Evolutionary conservation across 2,888 invertebrate species (phyloP).

Genomic region (Drosophila hamatofila): DNA sequence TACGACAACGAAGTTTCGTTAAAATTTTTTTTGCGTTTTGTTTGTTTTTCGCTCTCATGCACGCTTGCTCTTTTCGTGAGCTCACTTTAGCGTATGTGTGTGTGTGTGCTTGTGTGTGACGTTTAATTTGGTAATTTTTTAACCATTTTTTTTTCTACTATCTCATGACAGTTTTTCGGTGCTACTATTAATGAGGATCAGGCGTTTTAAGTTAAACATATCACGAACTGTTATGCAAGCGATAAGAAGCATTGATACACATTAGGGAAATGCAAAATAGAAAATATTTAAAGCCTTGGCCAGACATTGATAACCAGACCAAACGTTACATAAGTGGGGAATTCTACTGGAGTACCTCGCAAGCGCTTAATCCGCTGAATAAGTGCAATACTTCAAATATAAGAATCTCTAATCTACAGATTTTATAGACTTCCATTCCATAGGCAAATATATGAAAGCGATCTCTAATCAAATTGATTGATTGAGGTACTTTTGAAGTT

Average conservation of each 20-base stretch:
- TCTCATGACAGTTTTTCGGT: slow-evolving; percentile 43
- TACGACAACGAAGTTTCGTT: slow-evolving; percentile 72
- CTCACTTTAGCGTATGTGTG: not conserved
- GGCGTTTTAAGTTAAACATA: slow-evolving; percentile 2
- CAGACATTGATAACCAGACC: slow-evolving; percentile 38
- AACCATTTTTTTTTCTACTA: slow-evolving; percentile 25
- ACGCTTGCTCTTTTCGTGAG: slow-evolving; percentile 18
- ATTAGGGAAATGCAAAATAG: slow-evolving; percentile 4
- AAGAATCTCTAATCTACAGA: not conserved
- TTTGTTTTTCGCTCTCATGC: slow-evolving; percentile 55
- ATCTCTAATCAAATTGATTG: slow-evolving; percentile 71
- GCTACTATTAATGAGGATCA: slow-evolving; percentile 33
- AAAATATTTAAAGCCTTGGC: slow-evolving; percentile 35
- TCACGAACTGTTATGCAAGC: slow-evolving; percentile 16
- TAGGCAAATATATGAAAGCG: slow-evolving; percentile 26
- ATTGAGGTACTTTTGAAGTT: slow-evolving; percentile 41
- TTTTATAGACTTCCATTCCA: slow-evolving; percentile 38
- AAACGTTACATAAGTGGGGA: slow-evolving; percentile 60
- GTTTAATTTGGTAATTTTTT: slow-evolving; percentile 56
- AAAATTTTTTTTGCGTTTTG: slow-evolving; percentile 61
- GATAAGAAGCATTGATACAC: slow-evolving; percentile 36
- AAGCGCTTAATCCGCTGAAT: slow-evolving; percentile 22
- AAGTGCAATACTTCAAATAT: slow-evolving; percentile 30
- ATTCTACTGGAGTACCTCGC: slow-evolving; percentile 27
- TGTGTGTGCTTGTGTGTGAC: slow-evolving; percentile 19